Conservation (phyloP, 2,888 invertebrate species). For the Oligia strigilis region DNA sequence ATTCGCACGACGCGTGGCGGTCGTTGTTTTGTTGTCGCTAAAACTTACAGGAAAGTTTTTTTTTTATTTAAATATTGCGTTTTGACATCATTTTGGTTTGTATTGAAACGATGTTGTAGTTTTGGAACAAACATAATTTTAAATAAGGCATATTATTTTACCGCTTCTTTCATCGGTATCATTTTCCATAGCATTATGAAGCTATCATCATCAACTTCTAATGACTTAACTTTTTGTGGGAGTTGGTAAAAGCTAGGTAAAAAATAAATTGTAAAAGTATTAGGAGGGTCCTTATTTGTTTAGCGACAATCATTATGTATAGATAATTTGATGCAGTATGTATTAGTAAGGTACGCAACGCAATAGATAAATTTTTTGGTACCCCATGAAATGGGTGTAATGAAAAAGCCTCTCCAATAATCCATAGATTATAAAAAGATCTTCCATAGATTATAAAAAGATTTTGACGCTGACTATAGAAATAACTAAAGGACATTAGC, state of each 20-base stretch:
- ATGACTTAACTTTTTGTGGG: not conserved
- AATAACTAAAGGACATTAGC: not conserved
- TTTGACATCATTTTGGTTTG: constrained; percentile 30
- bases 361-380: not conserved
- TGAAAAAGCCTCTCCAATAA: not conserved
- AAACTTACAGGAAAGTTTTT: constrained; percentile 19
- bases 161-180: not conserved
- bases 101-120: not conserved
- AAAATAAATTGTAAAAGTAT: not conserved
- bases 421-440: not conserved
- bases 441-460: not conserved
- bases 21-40: constrained; percentile 33
- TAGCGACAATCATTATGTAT: not conserved
- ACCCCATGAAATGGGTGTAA: not conserved
- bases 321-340: not conserved
- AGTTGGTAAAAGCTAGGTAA: not conserved
- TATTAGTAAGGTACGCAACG: not conserved
- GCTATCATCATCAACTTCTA: not conserved
- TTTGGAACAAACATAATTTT: not conserved
- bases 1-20: constrained; percentile 67
- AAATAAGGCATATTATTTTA: not conserved
- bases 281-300: no score
- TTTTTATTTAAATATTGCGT: not conserved
- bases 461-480: not conserved
- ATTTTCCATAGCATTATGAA: not conserved